Evolutionary conservation across 2,797 vertebrate genomes (phyloP), one percentile per base, ranked within the genome.

Genomic region (Sylvia borin): DNA sequence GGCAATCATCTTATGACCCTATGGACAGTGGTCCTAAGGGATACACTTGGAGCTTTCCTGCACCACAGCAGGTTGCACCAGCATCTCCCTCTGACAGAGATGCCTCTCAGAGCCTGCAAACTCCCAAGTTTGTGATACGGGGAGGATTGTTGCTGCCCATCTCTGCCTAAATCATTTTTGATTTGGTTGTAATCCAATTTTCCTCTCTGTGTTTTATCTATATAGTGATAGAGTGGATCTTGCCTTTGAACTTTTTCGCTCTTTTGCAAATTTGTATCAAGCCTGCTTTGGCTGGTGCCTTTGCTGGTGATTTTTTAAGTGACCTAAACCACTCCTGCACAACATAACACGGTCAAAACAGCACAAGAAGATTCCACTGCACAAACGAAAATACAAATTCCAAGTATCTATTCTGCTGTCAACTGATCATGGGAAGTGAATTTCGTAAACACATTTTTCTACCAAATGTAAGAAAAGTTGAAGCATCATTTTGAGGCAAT

Each of bases 191-290:
- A 86, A 86, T 31, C 31, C 9, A 26, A 1, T 70, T 32, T 55
- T 55, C 17, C 34, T 31, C 29, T 43, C 31, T 18, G 40, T 54
- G 10, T 34, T 70, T 77, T 54, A 58, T 12, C 32, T 58, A 6
- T 5, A 7, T 2, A 65, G 15, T 14, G 43, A 25, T 0, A 68
- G 31, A 55, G 6, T 3, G 12, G 42, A 55, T 11, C 10, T 26
- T 48, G 25, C 26, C 57, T 64, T 77, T 34, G 50, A 55, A 70
- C 1, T 3, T 48, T 22, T 86, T 9, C 0, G 0, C 42, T 48
- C 14, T 64, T 77, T 31, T 64, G 66, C 36, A 36, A 19, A 71
- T 78, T 32, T 78, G 15, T 43, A 64, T 57, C 43, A 36, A 36
- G 64, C 18, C 8, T 50, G 34, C 31, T 71, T 36, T 11, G 18